A percentile compares a stretch with the other conserved stretches of the same genome.
phyloP scores from a whole-genome alignment of 2,888 invertebrate species.

The Nomada fucata region DNA sequence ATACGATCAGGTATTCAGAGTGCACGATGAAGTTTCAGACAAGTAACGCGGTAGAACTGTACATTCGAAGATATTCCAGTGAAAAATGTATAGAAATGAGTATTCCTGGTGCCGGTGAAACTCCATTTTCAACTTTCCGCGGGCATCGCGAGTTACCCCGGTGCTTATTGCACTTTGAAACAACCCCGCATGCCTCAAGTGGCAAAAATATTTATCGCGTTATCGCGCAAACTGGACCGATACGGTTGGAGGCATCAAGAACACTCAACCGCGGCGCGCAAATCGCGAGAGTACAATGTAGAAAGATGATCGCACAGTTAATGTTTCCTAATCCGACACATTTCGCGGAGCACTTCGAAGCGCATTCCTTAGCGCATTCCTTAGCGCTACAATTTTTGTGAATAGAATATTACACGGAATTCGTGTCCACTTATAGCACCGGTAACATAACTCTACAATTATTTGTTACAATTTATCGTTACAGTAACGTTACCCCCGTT shows the following conservation, averaged over 20 bases:
- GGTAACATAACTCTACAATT: no score
- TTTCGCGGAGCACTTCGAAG: no score
- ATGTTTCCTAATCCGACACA: no score
- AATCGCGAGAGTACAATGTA: no score
- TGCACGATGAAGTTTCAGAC: constrained; percentile 31
- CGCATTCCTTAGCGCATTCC: no score
- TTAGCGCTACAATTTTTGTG: no score
- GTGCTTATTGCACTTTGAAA: constrained; percentile 42
- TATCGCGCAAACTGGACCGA: constrained; percentile 4
- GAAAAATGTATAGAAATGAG: constrained; percentile 42
- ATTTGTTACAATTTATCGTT: no score
- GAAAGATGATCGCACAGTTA: no score
- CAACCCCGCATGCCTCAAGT: constrained; percentile 17
- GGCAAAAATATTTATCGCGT: constrained; percentile 48
- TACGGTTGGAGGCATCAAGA: neutral
- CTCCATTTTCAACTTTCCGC: constrained; percentile 43
- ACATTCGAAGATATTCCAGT: constrained; percentile 43
- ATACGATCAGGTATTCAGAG: constrained; percentile 61
- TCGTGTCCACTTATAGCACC: no score
- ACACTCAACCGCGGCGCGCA: neutral
- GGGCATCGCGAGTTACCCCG: constrained; percentile 30
- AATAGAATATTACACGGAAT: no score
- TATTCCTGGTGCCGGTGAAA: constrained; percentile 6
- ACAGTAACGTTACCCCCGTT: no score
- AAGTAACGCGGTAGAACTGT: constrained; percentile 36